Conservation (phyloP, 2,797 vertebrate genomes). For the Syncerus caffer region DNA sequence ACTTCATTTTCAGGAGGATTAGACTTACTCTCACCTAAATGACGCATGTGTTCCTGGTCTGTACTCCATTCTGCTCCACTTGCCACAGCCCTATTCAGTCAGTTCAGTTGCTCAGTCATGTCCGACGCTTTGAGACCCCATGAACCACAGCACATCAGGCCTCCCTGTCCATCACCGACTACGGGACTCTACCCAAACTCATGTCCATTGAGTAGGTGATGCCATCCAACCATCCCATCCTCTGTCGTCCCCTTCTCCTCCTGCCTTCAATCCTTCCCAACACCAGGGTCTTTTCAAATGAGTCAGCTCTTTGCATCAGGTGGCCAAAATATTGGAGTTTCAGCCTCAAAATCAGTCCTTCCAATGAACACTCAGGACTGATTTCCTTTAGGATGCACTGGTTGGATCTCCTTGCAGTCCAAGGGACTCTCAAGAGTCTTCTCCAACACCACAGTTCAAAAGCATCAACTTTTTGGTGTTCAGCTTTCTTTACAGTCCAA, state of each 20-base stretch:
- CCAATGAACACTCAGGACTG: too few species aligned
- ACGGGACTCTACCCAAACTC: not conserved
- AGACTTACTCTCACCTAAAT: not conserved
- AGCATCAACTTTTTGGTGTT: fast-evolving
- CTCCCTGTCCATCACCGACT: not conserved
- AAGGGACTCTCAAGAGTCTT: too few species aligned
- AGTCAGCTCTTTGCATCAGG: too few species aligned
- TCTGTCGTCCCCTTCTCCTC: not conserved
- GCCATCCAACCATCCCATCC: not conserved
- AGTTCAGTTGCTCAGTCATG: not conserved
- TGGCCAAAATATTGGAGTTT: too few species aligned
- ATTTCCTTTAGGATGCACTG: too few species aligned
- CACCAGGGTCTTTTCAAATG: not conserved
- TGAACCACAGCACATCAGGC: fast-evolving
- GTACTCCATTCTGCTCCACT: not conserved
- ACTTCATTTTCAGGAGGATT: not conserved
- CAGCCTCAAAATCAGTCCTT: too few species aligned
- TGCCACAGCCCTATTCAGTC: not conserved
- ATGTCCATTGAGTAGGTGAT: not conserved
- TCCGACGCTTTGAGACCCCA: not conserved
- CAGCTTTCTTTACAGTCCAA: too few species aligned
- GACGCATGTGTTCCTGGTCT: not conserved
- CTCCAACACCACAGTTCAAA: too few species aligned
- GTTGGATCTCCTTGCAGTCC: too few species aligned
- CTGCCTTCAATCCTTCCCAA: not conserved